Conservation (phyloP, 2,888 invertebrate species). For the Smittia aterrima region DNA sequence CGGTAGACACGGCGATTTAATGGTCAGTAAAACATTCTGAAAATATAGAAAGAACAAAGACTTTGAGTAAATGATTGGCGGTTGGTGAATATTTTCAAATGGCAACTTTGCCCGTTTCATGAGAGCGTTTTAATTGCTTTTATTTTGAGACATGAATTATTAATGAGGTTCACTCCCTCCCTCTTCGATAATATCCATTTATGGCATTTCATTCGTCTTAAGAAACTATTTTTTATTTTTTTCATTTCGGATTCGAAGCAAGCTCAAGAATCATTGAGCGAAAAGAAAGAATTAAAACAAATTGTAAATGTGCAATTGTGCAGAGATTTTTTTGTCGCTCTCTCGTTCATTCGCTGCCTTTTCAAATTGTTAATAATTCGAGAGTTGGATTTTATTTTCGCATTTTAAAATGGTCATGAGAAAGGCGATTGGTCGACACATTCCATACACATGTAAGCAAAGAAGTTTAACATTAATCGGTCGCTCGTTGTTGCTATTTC, state of each 20-base stretch:
- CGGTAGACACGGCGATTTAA: constrained; percentile 37
- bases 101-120: too few relatives aligned
- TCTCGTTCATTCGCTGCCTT: constrained; percentile 2
- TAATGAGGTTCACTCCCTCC: constrained; percentile 23
- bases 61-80: not conserved
- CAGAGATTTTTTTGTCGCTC: constrained; percentile 4
- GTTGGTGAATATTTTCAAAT: not conserved
- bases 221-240: too few relatives aligned
- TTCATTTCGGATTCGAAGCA: not conserved
- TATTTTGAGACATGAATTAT: constrained; percentile 28
- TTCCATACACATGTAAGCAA: constrained; percentile 7
- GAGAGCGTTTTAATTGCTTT: not conserved
- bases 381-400: constrained; percentile 14
- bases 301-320: constrained; percentile 14
- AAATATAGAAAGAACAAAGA: not conserved
- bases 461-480: not conserved
- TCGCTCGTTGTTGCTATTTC: too few relatives aligned
- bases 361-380: constrained; percentile 13
- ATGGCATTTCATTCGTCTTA: constrained; percentile 25
- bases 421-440: constrained; percentile 10
- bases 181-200: constrained; percentile 31
- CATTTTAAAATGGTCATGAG: constrained; percentile 22
- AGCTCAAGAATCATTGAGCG: not conserved
- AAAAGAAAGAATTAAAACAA: constrained; percentile 9
- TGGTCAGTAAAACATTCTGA: constrained; percentile 27